These are phyloP conservation scores for Corynorhinus townsendii DNA, from an alignment of 2,113 vertebrate species.

Conservation along the genomic window DNA sequence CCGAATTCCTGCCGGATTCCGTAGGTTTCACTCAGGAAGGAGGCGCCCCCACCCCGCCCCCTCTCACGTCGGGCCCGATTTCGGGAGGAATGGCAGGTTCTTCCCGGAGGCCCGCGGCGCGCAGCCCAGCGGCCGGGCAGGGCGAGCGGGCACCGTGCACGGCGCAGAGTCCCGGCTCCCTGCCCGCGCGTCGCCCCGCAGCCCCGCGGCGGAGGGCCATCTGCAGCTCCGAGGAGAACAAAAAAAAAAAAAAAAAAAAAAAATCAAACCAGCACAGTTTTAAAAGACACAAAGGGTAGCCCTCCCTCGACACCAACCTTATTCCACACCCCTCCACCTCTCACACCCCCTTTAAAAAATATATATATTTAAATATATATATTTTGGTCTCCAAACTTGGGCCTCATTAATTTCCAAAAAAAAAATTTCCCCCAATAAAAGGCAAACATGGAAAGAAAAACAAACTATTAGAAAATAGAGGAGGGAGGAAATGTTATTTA, in stretches of 20 bases:
- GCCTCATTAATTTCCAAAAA: slow-evolving; percentile 82
- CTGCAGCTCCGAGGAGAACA: background rate
- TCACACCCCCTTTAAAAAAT: background rate
- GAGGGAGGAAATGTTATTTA: slow-evolving; percentile 99
- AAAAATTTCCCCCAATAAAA: slow-evolving; percentile 92
- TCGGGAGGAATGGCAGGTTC: slow-evolving; percentile 75
- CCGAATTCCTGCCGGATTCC: slow-evolving; percentile 77
- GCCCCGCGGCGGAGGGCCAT: slow-evolving; percentile 4
- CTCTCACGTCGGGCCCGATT: slow-evolving; percentile 41
- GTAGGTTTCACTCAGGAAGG: slow-evolving; percentile 72
- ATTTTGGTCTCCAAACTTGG: slow-evolving; percentile 77
- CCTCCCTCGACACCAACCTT: background rate
- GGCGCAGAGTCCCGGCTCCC: slow-evolving; percentile 40
- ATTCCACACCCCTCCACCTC: slow-evolving; percentile 8
- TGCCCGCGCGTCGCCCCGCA: slow-evolving; percentile 36
- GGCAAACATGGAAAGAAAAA: slow-evolving; percentile 99
- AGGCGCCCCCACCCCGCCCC: slow-evolving; percentile 32
- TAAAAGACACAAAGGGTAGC: slow-evolving; percentile 31
- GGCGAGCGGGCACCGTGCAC: background rate
- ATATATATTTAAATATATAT: background rate
- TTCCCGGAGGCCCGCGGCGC: slow-evolving; percentile 54
- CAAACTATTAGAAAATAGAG: slow-evolving; percentile 99
- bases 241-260: slow-evolving; percentile 19
- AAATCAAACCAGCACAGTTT: background rate
- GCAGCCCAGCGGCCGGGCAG: slow-evolving; percentile 13